Evolutionary conservation across 2,113 vertebrate genomes (phyloP).

Genomic region (Hymenochirus boettgeri): DNA sequence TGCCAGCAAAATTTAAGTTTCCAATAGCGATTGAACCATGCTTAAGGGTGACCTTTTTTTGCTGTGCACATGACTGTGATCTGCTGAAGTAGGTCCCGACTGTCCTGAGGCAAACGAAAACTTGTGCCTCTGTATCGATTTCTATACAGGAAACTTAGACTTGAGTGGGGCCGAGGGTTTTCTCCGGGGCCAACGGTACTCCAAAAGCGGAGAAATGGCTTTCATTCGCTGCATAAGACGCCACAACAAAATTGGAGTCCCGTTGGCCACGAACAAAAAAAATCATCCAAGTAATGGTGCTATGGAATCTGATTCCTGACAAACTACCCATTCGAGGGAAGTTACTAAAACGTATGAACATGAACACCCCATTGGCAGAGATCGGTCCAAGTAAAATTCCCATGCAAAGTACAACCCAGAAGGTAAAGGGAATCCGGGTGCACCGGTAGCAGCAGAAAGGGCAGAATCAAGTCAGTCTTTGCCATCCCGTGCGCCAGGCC

Average conservation of each 20-base stretch:
- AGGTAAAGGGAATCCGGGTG: neutral
- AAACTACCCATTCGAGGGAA: neutral
- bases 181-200: neutral
- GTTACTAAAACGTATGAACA: neutral
- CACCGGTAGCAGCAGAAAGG: neutral
- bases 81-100: too few relatives aligned
- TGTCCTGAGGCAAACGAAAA: neutral
- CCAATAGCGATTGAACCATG: neutral
- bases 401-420: too few relatives aligned
- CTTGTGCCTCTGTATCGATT: neutral
- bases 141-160: neutral
- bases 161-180: neutral
- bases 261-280: neutral
- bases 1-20: neutral
- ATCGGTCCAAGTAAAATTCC: neutral
- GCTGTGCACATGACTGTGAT: neutral
- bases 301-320: neutral
- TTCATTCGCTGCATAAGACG: too few relatives aligned
- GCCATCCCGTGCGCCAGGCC: neutral
- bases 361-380: neutral
- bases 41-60: neutral
- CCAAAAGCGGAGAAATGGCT: too few relatives aligned
- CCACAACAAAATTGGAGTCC: neutral
- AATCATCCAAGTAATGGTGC: neutral
- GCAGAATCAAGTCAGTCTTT: neutral